phyloP scores from a whole-genome alignment of 2,113 vertebrate genomes.

The Cygnus atratus region DNA sequence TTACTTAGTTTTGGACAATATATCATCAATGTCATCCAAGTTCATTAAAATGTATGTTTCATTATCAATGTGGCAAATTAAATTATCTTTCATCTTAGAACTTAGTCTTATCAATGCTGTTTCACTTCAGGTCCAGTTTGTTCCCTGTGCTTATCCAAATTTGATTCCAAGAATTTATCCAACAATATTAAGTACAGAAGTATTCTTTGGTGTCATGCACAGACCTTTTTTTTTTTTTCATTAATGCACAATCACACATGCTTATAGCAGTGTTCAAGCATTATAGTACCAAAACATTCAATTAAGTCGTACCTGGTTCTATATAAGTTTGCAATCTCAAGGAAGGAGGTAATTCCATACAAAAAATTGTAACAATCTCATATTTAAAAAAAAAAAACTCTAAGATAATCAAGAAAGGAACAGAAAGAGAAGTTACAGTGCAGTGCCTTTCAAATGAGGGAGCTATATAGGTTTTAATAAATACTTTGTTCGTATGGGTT shows the following conservation, averaged over 20 bases:
- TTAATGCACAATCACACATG: not conserved
- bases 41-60: not conserved
- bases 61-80: not conserved
- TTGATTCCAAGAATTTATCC: not conserved
- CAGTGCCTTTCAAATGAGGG: not conserved
- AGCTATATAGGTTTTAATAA: not conserved
- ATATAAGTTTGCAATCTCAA: not conserved
- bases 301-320: not conserved
- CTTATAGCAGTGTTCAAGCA: not conserved
- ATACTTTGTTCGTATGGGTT: not conserved
- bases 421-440: not conserved
- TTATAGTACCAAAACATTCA: not conserved
- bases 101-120: not conserved
- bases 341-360: not conserved
- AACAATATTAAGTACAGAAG: not conserved
- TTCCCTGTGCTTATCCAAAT: not conserved
- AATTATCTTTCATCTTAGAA: not conserved
- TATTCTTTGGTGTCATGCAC: not conserved
- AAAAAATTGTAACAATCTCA: not conserved
- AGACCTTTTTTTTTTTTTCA: not conserved
- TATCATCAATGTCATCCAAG: not conserved
- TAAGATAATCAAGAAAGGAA: not conserved
- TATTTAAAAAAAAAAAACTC: not conserved
- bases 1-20: not conserved
- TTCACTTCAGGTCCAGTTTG: not conserved